phyloP scores from a whole-genome alignment of 1,140 invertebrate species.

The Drosophila sechellia region DNA sequence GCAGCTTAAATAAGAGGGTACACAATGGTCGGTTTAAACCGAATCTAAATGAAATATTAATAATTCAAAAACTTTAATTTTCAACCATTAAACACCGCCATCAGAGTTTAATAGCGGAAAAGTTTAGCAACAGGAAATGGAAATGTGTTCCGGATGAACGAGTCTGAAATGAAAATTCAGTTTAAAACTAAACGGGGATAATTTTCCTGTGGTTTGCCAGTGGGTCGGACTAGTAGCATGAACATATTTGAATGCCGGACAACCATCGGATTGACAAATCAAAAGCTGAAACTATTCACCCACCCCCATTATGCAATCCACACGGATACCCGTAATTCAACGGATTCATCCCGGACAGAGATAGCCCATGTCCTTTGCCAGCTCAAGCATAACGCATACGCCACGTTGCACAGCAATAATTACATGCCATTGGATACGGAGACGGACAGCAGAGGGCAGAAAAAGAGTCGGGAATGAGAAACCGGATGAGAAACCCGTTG shows the following conservation, averaged over 20 bases:
- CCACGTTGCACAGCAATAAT: constrained; percentile 80
- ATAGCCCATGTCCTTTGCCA: constrained; percentile 57
- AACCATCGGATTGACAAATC: constrained; percentile 59
- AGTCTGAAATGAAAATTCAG: constrained; percentile 30
- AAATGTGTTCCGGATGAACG: constrained; percentile 32
- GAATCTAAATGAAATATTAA: neutral
- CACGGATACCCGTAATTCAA: constrained; percentile 34
- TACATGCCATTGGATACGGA: constrained; percentile 78
- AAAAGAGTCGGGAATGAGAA: neutral
- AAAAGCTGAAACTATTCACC: constrained; percentile 61
- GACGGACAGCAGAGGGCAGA: constrained; percentile 5
- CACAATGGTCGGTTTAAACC: neutral
- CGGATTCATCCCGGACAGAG: constrained; percentile 20
- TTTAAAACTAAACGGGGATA: constrained; percentile 14
- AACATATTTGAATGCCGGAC: constrained; percentile 47
- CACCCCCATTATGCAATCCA: constrained; percentile 17
- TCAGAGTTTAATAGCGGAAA: constrained; percentile 15
- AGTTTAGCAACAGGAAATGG: constrained; percentile 34
- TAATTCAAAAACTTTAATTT: constrained; percentile 31
- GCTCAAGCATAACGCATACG: constrained; percentile 79
- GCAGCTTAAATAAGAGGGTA: neutral
- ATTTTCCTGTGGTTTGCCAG: constrained; percentile 13
- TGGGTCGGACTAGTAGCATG: neutral
- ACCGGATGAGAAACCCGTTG: constrained; percentile 14
- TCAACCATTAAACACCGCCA: constrained; percentile 7